A percentile compares a stretch with the other conserved stretches of the same genome.
Evolutionary conservation across 2,797 vertebrate genomes (phyloP).

Genomic region (Notamacropus eugenii): DNA sequence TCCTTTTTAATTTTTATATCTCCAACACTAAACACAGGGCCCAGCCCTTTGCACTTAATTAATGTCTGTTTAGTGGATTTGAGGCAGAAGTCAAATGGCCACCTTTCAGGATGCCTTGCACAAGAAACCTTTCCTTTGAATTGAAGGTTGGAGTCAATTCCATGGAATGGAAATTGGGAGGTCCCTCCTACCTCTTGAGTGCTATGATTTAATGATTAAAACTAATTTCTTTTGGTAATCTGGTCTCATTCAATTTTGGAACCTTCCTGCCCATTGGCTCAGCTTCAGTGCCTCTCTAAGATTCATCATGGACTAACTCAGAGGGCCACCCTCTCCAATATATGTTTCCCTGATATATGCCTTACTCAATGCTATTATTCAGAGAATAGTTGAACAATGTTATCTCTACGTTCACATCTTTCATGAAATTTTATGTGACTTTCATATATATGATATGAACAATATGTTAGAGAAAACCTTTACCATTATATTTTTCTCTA

Average conservation of each 20-base stretch:
- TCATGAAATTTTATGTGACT: not conserved
- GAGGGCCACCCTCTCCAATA: not conserved
- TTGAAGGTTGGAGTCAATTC: not conserved
- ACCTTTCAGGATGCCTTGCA: not conserved
- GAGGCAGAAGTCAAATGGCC: not conserved
- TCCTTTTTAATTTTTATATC: not conserved
- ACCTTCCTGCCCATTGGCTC: not conserved
- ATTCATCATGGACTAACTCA: not conserved
- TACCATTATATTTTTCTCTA: not conserved
- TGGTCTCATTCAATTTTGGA: not conserved
- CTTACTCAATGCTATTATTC: not conserved
- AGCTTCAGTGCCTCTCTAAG: not conserved
- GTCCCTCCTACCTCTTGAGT: not conserved
- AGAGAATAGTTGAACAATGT: not conserved
- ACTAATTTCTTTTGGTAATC: not conserved
- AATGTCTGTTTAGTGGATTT: not conserved
- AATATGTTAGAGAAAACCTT: not conserved
- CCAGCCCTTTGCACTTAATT: not conserved
- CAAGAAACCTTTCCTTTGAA: not conserved
- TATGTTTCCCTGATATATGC: not conserved
- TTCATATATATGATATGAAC: not conserved
- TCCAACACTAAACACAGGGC: not conserved
- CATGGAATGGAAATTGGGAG: not conserved
- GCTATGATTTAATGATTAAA: not conserved
- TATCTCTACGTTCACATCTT: not conserved